Base-by-base conservation (phyloP, 1,140 invertebrate genomes). In the Hirudo medicinalis region DNA sequence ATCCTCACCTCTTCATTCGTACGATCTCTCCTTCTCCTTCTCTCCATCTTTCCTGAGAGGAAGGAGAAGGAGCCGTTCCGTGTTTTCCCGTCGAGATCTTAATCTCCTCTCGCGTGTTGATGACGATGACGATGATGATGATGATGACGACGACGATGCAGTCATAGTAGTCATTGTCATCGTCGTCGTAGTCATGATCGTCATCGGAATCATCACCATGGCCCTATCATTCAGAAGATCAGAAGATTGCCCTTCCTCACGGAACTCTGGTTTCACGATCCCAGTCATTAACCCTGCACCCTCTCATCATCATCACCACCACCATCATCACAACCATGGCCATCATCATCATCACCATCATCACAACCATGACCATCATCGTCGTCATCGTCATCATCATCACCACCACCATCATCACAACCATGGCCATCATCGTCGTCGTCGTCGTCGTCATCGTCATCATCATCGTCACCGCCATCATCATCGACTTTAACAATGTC, bases 261-360 rank as follows among this genome's bases (percentile, higher is more conserved):
- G 20, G 20, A 20, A n/a, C 54, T 57, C 25, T 25, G 20, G 20
- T 25, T 57, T 57, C 54, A 57, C 25, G 20, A 57, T 57, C 54
- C 5, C 25, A 20, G 20, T 57, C 54, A n/a, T 57, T 25, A 57
- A n/a, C 54, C 54, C 20, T 57, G 20, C 20, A n/a, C 25, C 25
- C 9, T 25, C 25, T 57, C 54, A 57, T 63, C 57, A 63, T 63
- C 57, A 32, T n/a, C 57, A 63, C 17, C 57, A 63, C 17, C 57
- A 32, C 13, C 11, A 15, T 22, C 57, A 32, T 22, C 29, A 15
- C 29, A 0, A 63, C 19, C 6, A n/a, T n/a, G n/a, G n/a, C n/a
- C n/a, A 63, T 22, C 57, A 32, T 63, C 57, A 32, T 63, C 57
- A 32, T 63, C 20, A 13, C 17, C 57, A 25, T 63, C 1, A 11